Evolutionary conservation across 1,140 invertebrate species (phyloP), one percentile per base, ranked within the genome.

Genomic region (Aphaenogaster rudis): DNA sequence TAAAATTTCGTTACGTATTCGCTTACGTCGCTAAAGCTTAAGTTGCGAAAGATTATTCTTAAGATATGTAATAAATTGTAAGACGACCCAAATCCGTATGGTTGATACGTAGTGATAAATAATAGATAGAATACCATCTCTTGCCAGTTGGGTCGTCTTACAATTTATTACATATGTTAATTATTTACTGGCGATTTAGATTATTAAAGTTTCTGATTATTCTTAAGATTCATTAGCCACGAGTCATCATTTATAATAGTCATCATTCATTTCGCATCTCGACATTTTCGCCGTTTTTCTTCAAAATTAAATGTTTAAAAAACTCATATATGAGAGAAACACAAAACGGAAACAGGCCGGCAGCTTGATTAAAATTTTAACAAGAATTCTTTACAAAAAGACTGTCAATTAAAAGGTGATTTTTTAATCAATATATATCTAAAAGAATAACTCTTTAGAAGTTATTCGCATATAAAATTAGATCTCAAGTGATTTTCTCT

Each of bases 1-100:
- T 15, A 42, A 69, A 15, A 71, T 81, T 82, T 71, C 1, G 15
- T 54, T 52, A 71, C n/a, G 15, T 48, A 64, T 39, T 39, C 33
- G 15, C 6, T 36, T 64, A 36, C 4, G 6, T 33, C 59, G 9
- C 1, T 61, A 61, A 33, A 13, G 28, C 28, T 33, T 33, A 61
- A 13, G 17, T 36, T 36, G 9, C 33, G 5, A 36, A 64, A 64
- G 33, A 64, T 36, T 61, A 33, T 61, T 64, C 6, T 36, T 36
- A 64, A 64, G 4, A 64, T 17, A 21, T 21, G 21, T 21, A 21
- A 21, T 21, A 21, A 21, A 21, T 21, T 21, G 21, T 21, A 21
- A 21, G 21, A 21, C 21, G 21, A 21, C 21, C 21, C 21, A 21
- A 21, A 21, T 21, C 21, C 21, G 21, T 21, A 21, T 21, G 21